phyloP scores from a whole-genome alignment of 2,113 vertebrate species.

The Varanus komodoensis region DNA sequence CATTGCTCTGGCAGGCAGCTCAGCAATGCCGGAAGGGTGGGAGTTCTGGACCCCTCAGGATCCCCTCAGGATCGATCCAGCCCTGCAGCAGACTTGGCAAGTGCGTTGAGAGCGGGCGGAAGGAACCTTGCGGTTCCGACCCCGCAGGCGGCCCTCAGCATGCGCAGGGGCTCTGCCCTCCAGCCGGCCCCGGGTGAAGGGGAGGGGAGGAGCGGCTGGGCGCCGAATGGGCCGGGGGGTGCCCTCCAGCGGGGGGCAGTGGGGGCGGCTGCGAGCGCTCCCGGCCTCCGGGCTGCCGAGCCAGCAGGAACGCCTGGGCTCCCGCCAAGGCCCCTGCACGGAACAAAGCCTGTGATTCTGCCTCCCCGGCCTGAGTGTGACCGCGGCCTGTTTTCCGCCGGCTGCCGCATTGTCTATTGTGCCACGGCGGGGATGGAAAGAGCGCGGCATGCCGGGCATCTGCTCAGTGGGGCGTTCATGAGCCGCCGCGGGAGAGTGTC shows the following conservation, averaged over 20 bases:
- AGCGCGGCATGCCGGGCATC: not conserved
- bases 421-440: not conserved
- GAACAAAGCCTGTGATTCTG: not conserved
- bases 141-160: too few species aligned
- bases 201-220: not conserved
- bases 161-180: too few species aligned
- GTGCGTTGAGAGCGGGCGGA: not conserved
- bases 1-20: not conserved
- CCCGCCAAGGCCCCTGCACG: not conserved
- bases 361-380: not conserved
- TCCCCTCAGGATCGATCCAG: not conserved
- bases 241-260: too few species aligned
- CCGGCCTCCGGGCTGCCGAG: not conserved
- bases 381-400: not conserved
- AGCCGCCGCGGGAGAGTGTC: not conserved
- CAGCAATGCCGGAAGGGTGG: not conserved
- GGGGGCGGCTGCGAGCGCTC: too few species aligned
- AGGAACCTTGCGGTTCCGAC: too few species aligned
- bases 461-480: not conserved
- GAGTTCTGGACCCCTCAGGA: not conserved
- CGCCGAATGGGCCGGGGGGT: too few species aligned
- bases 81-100: not conserved
- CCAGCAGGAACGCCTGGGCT: not conserved
- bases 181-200: too few species aligned
- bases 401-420: not conserved